Conservation (phyloP, 2,888 invertebrate genomes). For the Eupeodes latifasciatus region DNA sequence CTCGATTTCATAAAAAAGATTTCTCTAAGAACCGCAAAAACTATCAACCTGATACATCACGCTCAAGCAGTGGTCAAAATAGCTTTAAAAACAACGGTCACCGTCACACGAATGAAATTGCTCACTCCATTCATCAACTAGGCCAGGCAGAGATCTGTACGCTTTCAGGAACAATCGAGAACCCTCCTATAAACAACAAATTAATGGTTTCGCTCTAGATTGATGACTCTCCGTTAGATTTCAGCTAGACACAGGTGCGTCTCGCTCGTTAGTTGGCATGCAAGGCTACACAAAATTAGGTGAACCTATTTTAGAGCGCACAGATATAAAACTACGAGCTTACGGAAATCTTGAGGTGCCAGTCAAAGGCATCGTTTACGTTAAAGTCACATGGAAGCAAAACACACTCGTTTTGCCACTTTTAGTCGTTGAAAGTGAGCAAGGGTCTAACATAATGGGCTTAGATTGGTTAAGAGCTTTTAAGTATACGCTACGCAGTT, state of each 20-base stretch:
- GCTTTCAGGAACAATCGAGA: too few relatives aligned
- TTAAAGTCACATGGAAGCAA: constrained; percentile 1
- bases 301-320: constrained; percentile 30
- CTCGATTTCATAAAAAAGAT: too few relatives aligned
- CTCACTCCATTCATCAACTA: too few relatives aligned
- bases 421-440: constrained; percentile 9
- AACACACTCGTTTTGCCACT: constrained; percentile 1
- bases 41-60: too few relatives aligned
- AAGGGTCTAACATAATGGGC: constrained; percentile 28
- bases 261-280: constrained; percentile 38
- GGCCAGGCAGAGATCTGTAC: too few relatives aligned
- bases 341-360: constrained; percentile 30
- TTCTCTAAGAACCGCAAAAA: too few relatives aligned
- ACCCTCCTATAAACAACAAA: too few relatives aligned
- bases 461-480: constrained; percentile 35
- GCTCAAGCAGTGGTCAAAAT: too few relatives aligned
- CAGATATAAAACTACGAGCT: constrained; percentile 31
- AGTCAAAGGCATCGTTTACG: constrained; percentile 13
- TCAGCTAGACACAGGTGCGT: constrained; percentile 54
- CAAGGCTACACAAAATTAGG: constrained; percentile 30
- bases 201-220: constrained; percentile 13
- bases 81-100: too few relatives aligned
- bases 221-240: too few relatives aligned
- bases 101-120: too few relatives aligned
- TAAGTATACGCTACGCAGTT: constrained; percentile 13